Base-by-base conservation (phyloP, 2,113 vertebrate genomes). In the Malurus melanocephalus region DNA sequence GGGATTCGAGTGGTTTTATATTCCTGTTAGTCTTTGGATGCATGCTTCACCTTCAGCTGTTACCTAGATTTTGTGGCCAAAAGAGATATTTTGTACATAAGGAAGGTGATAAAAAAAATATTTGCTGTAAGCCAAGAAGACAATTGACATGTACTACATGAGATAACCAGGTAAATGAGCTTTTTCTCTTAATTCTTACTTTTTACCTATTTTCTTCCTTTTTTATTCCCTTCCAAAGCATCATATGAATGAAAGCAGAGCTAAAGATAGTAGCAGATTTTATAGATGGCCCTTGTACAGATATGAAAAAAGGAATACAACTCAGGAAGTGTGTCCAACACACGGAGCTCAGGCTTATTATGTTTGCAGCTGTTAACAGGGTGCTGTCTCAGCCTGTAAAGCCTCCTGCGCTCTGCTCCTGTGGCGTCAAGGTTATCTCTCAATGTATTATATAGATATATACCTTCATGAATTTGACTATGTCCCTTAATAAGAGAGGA, bases 1-100 rank as follows among this genome's bases (percentile, higher is more conserved):
- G 43, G 49, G 92, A 95, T 95, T 95, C 87, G 95, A 82, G 87
- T 94, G 67, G 86, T 79, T 93, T 87, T 87, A 57, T 85, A 45
- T 86, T 93, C 64, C 71, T 68, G 8, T 92, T 82, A 85, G 52
- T 87, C 59, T 96, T 91, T 92, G 87, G 88, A 94, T 43, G 87
- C 64, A 53, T 56, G 64, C 57, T 93, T 94, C 40, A 81, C 84
- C 64, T 92, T 96, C 90, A 95, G 87, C 89, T 95, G 74, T 94
- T 95, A 48, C 28, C 46, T 60, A 80, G 49, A 89, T 79, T 76
- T 61, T 75, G 33, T 46, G 87, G 46, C 33, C 80, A 94, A 88
- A 88, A 68, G 16, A 84, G 66, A 86, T 48, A 9, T 55, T 92
- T 80, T 94, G 33, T 32, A 10, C 16, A n/a, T 21, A 72, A 78